Conservation (phyloP, 2,797 vertebrate genomes). For the Staurois parvus region DNA sequence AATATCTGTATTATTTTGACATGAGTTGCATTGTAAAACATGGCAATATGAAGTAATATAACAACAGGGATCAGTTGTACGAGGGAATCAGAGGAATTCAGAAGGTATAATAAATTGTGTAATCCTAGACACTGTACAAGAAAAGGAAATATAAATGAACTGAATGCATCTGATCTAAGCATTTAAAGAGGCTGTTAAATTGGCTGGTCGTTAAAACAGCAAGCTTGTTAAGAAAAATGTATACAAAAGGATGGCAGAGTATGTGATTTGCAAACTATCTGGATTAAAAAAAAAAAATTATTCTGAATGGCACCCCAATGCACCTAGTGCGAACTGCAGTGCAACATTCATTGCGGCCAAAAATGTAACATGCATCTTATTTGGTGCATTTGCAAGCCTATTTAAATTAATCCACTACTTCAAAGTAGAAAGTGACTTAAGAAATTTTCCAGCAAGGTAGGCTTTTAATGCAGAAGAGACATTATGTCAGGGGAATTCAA, state of each 20-base stretch:
- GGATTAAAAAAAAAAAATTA: background rate
- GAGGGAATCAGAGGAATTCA: background rate
- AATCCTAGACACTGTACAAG: background rate
- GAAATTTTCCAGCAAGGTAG: no score
- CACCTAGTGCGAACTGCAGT: no score
- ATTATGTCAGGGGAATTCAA: no score
- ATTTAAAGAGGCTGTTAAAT: constrained; percentile 10
- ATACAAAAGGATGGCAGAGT: background rate
- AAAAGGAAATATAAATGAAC: constrained; percentile 22
- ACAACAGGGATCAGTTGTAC: background rate
- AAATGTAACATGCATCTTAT: no score
- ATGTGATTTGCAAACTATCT: background rate
- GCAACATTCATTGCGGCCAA: no score
- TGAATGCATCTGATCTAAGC: constrained; percentile 27
- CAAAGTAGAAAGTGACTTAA: no score
- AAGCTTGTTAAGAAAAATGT: background rate
- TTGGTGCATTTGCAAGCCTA: no score
- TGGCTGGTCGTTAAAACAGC: background rate
- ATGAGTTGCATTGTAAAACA: background rate
- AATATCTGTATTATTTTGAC: background rate
- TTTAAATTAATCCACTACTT: no score
- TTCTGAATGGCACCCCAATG: no score
- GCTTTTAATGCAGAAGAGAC: no score
- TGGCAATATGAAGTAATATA: background rate
- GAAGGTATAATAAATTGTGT: background rate